Conservation (phyloP, 2,797 vertebrate genomes). For the Momotus momota region DNA sequence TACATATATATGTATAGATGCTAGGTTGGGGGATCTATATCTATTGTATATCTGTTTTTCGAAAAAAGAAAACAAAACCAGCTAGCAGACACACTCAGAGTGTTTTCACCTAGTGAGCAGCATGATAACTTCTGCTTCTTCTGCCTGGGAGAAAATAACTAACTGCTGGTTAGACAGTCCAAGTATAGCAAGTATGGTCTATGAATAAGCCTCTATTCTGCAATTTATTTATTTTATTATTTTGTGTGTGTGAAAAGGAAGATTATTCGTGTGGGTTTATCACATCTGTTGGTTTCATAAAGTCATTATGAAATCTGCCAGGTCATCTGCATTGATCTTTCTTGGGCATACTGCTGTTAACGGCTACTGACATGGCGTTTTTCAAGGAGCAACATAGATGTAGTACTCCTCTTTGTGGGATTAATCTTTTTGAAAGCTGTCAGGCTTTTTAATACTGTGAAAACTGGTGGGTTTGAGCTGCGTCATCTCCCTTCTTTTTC, state of each 20-base stretch:
- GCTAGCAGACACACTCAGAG: neutral
- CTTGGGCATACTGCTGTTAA: neutral
- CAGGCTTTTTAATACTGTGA: neutral
- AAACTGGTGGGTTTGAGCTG: neutral
- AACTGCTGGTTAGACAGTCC: neutral
- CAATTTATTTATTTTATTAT: neutral
- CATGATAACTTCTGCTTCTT: neutral
- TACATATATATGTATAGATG: neutral
- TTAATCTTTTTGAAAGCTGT: slow-evolving; percentile 44
- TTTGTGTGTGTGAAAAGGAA: neutral
- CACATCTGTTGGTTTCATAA: neutral
- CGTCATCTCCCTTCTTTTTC: neutral
- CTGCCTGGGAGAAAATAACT: neutral
- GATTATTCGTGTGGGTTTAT: neutral
- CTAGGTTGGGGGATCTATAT: neutral
- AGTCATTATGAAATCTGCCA: neutral
- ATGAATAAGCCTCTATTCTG: neutral
- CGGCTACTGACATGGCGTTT: neutral
- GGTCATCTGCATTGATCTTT: neutral
- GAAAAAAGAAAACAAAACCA: neutral
- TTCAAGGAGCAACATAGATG: neutral
- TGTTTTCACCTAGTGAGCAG: neutral
- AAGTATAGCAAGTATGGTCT: neutral
- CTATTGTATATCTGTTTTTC: neutral
- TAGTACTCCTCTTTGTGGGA: neutral